Evolutionary conservation across 2,888 invertebrate genomes (phyloP), one percentile per base, ranked within the genome.

Genomic region (Lamellibrachia satsuma): DNA sequence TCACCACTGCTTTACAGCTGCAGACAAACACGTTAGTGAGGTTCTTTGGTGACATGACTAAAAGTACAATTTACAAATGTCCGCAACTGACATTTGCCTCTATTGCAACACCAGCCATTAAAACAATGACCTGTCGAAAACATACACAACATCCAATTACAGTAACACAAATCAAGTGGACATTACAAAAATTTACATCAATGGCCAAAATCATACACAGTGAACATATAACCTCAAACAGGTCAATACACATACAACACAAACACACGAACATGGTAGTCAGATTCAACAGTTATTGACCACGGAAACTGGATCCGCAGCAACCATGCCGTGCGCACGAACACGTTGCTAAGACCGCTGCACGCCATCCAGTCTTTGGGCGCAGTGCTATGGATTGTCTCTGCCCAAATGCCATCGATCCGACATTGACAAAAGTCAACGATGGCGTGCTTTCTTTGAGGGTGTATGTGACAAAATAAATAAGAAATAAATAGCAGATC

Each of bases 401-500:
- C 15, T 15, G 15, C 75, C 57, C 2, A 15, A 75, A 75, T 15
- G 22, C 75, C 75, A 22, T 22, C 75, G 75, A 75, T 22, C 75
- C 75, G 22, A 75, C 75, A 75, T 22, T 75, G 75, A 75, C 75
- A 75, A 75, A 75, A 75, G 75, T 75, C 75, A 22, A 75, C 75
- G n/a, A 15, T 22, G 15, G 1, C n/a, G 22, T 75, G 75, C 75
- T 75, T 75, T 75, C 75, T 75, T 75, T 6, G 6, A n/a, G 75
- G 75, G 75, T 3, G 75, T 75, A 22, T 75, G 75, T 75, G 75
- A 75, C 55, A 75, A 75, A 75, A 75, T 75, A 75, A 75, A 75
- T 75, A 75, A 75, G 75, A 75, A 75, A 75, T 75, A 75, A 75
- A 75, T 75, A 75, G 75, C 75, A 75, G 75, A 75, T 75, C 75